Percentiles rank a stretch among this genome's conserved stretches.
Conservation (phyloP, 2,113 vertebrate genomes). For the Pangasianodon gigas region DNA sequence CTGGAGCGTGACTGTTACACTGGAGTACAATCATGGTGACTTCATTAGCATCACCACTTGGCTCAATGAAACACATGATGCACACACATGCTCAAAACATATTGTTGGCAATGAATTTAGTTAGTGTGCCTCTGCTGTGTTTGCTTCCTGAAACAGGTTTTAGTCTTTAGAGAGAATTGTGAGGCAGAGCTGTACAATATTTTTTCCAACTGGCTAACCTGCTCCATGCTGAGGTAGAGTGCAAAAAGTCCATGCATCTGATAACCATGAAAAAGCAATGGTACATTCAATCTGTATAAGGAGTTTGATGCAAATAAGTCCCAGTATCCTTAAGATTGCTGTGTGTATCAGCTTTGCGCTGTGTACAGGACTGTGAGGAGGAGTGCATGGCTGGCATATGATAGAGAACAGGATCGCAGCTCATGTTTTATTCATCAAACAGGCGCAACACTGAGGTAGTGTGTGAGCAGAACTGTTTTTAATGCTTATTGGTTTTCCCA, state of each 20-base stretch:
- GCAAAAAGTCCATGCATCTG: slow-evolving; percentile 8
- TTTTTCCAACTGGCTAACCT: neutral
- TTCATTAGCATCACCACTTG: neutral
- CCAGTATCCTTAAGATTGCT: neutral
- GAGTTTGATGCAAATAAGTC: slow-evolving; percentile 17
- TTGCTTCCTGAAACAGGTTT: neutral
- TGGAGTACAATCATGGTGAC: neutral
- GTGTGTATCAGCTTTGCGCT: slow-evolving; percentile 31
- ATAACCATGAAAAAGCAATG: neutral
- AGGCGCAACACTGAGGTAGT: slow-evolving; percentile 23
- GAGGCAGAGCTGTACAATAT: neutral
- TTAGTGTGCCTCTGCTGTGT: neutral
- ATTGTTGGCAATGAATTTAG: slow-evolving; percentile 4
- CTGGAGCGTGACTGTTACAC: neutral
- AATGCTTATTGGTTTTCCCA: slow-evolving; percentile 47
- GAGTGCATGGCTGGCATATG: slow-evolving; percentile 23
- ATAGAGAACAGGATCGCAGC: slow-evolving; percentile 42
- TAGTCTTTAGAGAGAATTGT: neutral
- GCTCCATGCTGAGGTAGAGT: neutral
- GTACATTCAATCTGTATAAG: slow-evolving; percentile 22
- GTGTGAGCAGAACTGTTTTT: slow-evolving; percentile 38
- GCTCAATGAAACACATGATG: neutral
- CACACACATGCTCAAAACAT: slow-evolving; percentile 9
- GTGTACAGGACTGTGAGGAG: slow-evolving; percentile 9
- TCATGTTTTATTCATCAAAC: slow-evolving; percentile 57